Base-by-base conservation (phyloP, 1,140 invertebrate genomes). In the Chironomus striatipennis region DNA sequence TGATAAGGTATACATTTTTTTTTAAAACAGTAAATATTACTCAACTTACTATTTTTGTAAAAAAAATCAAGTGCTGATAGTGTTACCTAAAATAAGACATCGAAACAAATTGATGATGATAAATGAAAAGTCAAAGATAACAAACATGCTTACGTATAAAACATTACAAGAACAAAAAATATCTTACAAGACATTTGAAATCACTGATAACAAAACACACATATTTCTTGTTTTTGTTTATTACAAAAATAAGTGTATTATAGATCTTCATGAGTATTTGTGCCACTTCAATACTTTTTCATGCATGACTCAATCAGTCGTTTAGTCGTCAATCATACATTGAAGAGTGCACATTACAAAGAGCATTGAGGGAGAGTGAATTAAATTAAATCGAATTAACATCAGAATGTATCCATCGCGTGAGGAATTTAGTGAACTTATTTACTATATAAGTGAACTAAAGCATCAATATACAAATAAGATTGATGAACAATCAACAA, bases 401-500 rank as follows among this genome's bases (percentile, higher is more conserved):
- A 20, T 9, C 65, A 70, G 20, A 9, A 70, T 70, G 65, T 70
- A 70, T 70, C 65, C 65, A 21, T 20, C 65, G 17, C 65, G 65
- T 5, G 65, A 70, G 18, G 65, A 70, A 70, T 70, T 70, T 70
- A 70, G 15, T 10, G 65, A 70, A 21, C 18, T 70, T 3, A 70
- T 70, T 70, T 70, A 43, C 43, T 43, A 74, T 74, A 21, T 74
- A 20, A 34, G 18, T 34, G n/a, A 57, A 34, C 18, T 74, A 17
- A 43, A 74, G 57, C 74, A 74, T 57, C 47, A 20, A 17, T 47
- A 47, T 43, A 65, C 43, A 6, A 43, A 64, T 5, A 42, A 64
- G n/a, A 74, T 74, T 21, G 73, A 74, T 57, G 43, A 57, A 64
- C 74, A 74, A 74, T 24, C 43, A 8, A 24, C 7, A 17, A 24